Evolutionary conservation across 2,888 invertebrate species (phyloP).

Genomic region (Dynastes grantii): DNA sequence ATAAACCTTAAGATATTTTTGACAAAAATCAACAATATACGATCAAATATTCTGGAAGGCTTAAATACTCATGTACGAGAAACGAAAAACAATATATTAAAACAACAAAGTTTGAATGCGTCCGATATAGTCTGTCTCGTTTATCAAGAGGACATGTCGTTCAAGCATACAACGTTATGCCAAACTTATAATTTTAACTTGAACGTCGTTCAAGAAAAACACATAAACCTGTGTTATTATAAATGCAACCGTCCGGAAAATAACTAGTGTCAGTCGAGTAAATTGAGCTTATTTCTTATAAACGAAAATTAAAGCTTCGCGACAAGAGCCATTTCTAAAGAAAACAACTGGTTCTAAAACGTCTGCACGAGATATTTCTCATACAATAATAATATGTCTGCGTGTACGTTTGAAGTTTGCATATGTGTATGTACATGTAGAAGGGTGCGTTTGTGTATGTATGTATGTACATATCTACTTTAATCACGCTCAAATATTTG

Average conservation of each 20-base stretch:
- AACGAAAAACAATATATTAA: constrained; percentile 14
- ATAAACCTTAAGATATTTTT: no score
- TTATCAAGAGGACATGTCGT: constrained; percentile 8
- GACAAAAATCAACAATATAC: no score
- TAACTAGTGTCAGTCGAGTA: constrained; percentile 50
- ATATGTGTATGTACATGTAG: not conserved
- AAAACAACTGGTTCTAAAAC: constrained; percentile 42
- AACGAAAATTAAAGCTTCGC: constrained; percentile 48
- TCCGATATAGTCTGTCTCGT: not conserved
- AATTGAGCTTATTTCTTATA: constrained; percentile 49
- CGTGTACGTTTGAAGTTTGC: constrained; percentile 21
- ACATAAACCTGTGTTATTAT: constrained; percentile 51
- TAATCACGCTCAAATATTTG: constrained; percentile 11
- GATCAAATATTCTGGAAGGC: not conserved
- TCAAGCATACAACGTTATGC: not conserved
- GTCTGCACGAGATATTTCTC: constrained; percentile 43
- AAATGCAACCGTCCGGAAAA: constrained; percentile 52
- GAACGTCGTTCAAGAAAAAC: constrained; percentile 46
- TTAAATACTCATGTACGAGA: not conserved
- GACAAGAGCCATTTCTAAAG: constrained; percentile 46
- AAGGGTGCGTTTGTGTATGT: constrained; percentile 2
- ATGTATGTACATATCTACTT: not conserved
- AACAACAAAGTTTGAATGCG: not conserved
- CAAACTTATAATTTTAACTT: constrained; percentile 39
- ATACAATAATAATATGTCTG: constrained; percentile 32